Evolutionary conservation across 2,797 vertebrate genomes (phyloP).

Genomic region (Nothura maculosa): DNA sequence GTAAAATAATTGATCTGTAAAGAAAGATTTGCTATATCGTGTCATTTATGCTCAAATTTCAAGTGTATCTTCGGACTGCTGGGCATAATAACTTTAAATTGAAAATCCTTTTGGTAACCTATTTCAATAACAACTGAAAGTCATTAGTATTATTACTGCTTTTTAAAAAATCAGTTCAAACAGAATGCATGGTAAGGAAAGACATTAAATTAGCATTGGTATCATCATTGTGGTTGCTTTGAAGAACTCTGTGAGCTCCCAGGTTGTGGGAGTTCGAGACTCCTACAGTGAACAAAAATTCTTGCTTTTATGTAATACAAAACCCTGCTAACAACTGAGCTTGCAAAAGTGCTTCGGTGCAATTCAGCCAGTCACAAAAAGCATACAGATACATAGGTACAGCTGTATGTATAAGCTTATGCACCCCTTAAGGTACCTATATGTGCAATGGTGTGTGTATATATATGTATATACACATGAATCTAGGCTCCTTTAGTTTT

Average conservation of each 20-base stretch:
- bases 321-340: neutral
- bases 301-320: conserved; percentile 53
- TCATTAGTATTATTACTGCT: neutral
- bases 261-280: conserved; percentile 49
- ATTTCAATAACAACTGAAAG: neutral
- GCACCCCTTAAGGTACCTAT: neutral
- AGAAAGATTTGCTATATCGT: neutral
- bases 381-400: neutral
- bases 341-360: neutral
- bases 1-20: neutral
- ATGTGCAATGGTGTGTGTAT: neutral
- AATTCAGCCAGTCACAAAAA: neutral
- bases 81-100: neutral
- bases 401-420: neutral
- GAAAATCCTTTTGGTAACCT: neutral
- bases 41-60: neutral
- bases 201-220: neutral
- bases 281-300: conserved; percentile 68
- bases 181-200: neutral
- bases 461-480: rapidly evolving
- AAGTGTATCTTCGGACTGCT: neutral
- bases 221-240: conserved; percentile 9
- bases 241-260: conserved; percentile 10
- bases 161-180: neutral
- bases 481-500: neutral